A percentile compares a stretch with the other conserved stretches of the same genome.
phyloP scores from a whole-genome alignment of 2,797 vertebrate genomes.

The Enteromius afrohamiltoni region DNA sequence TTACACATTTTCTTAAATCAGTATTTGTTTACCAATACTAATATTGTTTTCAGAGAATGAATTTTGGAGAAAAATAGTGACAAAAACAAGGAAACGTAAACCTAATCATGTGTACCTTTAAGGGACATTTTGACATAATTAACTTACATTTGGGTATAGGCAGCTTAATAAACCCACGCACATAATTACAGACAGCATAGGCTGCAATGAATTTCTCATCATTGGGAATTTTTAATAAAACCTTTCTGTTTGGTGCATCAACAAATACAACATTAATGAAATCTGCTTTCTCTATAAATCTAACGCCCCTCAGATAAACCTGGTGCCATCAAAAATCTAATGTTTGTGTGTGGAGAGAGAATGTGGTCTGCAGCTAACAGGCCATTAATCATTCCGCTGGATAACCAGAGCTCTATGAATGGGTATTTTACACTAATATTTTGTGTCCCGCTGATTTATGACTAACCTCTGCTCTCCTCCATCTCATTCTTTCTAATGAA shows the following conservation, averaged over 20 bases:
- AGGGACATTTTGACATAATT: conserved; percentile 4
- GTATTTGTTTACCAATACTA: neutral
- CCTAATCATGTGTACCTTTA: neutral
- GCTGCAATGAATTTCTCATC: neutral
- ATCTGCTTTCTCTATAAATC: conserved; percentile 23
- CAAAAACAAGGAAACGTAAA: neutral
- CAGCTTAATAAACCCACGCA: neutral
- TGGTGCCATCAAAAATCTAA: neutral
- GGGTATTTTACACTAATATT: conserved; percentile 3
- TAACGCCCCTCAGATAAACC: neutral
- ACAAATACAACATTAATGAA: conserved; percentile 8
- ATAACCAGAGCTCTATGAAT: conserved; percentile 33
- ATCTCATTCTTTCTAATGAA: conserved; percentile 36
- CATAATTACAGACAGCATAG: neutral
- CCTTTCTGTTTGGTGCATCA: conserved; percentile 3
- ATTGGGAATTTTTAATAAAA: conserved; percentile 29
- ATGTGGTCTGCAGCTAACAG: neutral
- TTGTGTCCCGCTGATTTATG: conserved; percentile 17
- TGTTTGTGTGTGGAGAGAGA: conserved; percentile 17
- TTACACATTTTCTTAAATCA: too few relatives aligned
- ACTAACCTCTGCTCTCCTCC: conserved; percentile 18
- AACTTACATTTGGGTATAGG: neutral
- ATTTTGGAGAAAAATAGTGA: neutral
- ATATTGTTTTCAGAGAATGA: neutral
- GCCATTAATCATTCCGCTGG: conserved; percentile 19